Conservation (phyloP, 92 coral and sea anemone species). For the Meandrina meandrites region DNA sequence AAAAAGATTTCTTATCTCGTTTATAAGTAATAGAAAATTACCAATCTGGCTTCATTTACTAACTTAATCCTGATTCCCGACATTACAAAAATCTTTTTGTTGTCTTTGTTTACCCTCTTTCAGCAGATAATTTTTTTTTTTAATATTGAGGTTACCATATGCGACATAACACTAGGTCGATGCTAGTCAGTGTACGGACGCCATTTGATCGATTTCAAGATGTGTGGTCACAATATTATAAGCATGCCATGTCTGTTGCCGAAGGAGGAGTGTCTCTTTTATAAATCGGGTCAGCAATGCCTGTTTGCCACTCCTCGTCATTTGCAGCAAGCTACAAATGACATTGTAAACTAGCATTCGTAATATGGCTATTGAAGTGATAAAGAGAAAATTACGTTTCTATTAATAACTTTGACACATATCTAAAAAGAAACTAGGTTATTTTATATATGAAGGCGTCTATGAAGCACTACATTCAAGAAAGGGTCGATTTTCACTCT, state of each 20-base stretch:
- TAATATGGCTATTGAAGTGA: too few relatives aligned
- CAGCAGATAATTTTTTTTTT: neutral
- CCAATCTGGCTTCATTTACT: neutral
- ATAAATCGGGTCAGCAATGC: neutral
- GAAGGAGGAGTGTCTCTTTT: neutral
- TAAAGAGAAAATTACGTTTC: too few relatives aligned
- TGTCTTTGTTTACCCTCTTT: neutral
- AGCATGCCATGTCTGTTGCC: neutral
- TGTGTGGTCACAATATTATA: neutral
- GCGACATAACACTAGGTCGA: neutral
- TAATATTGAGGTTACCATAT: neutral
- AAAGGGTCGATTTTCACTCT: too few relatives aligned
- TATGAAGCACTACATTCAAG: too few relatives aligned
- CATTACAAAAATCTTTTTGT: neutral
- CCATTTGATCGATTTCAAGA: neutral
- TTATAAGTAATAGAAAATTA: too few relatives aligned
- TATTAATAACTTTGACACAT: too few relatives aligned
- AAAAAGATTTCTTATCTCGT: neutral
- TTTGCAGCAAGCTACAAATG: neutral
- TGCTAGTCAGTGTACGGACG: neutral
- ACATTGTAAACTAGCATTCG: too few relatives aligned
- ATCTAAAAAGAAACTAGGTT: too few relatives aligned
- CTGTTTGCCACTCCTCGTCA: neutral
- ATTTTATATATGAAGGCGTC: too few relatives aligned
- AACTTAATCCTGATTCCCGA: neutral